Evolutionary conservation across 2,113 vertebrate species (phyloP).

Genomic region (Gymnorhina tibicen): DNA sequence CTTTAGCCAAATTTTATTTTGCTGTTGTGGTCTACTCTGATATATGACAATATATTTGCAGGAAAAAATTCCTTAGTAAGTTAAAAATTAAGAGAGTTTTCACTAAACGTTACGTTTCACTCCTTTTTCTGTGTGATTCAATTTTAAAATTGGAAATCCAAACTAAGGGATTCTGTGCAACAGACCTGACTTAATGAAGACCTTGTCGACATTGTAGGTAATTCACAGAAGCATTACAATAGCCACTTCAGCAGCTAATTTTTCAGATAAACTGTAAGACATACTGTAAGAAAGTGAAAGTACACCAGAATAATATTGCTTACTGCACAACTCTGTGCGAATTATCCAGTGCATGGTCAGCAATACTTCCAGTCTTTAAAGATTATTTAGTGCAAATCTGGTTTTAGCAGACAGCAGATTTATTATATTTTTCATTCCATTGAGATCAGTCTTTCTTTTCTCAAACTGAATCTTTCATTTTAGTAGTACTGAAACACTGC

Average conservation of each 20-base stretch:
- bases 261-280: background rate
- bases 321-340: background rate
- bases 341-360: background rate
- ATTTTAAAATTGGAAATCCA: background rate
- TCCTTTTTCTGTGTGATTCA: background rate
- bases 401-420: background rate
- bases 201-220: background rate
- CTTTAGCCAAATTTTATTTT: background rate
- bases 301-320: background rate
- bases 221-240: background rate
- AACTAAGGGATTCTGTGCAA: background rate
- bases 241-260: background rate
- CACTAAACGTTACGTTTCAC: background rate
- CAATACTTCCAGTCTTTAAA: background rate
- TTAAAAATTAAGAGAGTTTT: background rate
- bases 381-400: slow-evolving; percentile 24
- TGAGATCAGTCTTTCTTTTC: background rate
- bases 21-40: background rate
- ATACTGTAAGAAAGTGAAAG: background rate
- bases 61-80: background rate
- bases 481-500: background rate
- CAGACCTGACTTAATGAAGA: background rate
- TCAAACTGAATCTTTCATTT: background rate
- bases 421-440: background rate
- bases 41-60: background rate